These are phyloP conservation scores for Lamprologus tigripictilis DNA, from an alignment of 2,113 vertebrate species.

Conservation along the genomic window DNA sequence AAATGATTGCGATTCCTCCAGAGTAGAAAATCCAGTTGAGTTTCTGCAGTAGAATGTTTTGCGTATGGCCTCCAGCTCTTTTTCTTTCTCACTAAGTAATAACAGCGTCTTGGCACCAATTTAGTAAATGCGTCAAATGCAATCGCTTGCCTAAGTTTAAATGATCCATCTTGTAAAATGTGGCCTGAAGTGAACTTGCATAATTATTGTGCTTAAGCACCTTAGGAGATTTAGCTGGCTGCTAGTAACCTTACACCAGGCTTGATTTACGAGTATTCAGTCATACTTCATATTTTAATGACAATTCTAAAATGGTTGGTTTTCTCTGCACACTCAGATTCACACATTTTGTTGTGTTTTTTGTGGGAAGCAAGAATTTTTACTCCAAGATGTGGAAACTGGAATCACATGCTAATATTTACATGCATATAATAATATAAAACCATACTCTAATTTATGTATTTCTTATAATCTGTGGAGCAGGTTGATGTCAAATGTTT, in stretches of 20 bases:
- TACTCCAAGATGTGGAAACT: neutral
- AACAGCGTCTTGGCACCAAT: neutral
- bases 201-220: neutral
- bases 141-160: neutral
- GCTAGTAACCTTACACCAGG: neutral
- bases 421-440: neutral
- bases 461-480: neutral
- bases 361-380: neutral
- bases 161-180: neutral
- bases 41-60: neutral
- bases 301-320: neutral
- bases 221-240: neutral
- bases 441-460: neutral
- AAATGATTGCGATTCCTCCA: fast-evolving
- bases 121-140: neutral
- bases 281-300: neutral
- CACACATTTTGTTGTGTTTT: neutral
- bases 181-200: neutral
- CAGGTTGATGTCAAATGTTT: neutral
- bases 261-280: neutral
- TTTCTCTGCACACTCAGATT: neutral
- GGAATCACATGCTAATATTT: neutral
- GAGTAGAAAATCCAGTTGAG: neutral
- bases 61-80: neutral
- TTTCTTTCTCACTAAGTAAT: neutral